Evolutionary conservation across 2,797 vertebrate genomes (phyloP).

Genomic region (Chloroceryle amazona): DNA sequence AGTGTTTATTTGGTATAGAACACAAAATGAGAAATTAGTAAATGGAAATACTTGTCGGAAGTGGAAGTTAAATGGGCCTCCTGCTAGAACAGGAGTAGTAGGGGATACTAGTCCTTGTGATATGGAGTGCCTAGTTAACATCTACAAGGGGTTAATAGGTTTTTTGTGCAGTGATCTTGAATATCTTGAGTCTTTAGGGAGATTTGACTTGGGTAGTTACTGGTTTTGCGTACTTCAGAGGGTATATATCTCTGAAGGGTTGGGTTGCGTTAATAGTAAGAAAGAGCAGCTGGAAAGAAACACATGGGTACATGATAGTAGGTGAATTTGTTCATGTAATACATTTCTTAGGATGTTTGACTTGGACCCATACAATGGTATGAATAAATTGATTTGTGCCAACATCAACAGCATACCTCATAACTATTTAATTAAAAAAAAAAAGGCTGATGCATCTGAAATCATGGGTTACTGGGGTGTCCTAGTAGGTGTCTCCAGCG

Average conservation of each 20-base stretch:
- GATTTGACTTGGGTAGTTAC: background rate
- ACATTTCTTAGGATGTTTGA: slow-evolving; percentile 38
- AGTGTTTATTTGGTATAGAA: background rate
- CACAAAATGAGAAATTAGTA: background rate
- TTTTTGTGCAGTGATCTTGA: background rate
- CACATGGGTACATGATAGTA: background rate
- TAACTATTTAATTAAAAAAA: slow-evolving; percentile 8
- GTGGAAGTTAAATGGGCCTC: background rate
- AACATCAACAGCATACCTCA: slow-evolving; percentile 57
- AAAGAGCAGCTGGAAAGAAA: background rate
- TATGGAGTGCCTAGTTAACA: background rate
- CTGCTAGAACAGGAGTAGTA: background rate
- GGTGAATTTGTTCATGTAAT: background rate
- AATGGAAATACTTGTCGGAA: background rate
- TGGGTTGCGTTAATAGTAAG: background rate
- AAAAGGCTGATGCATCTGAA: slow-evolving; percentile 1
- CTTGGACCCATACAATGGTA: slow-evolving; percentile 26
- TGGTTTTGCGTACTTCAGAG: background rate
- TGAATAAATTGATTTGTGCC: slow-evolving; percentile 63
- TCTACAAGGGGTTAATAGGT: background rate
- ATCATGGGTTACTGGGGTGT: background rate
- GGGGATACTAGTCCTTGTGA: background rate
- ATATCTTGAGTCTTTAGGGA: background rate
- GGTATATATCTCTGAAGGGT: background rate
- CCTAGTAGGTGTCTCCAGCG: background rate